phyloP scores from a whole-genome alignment of 2,888 invertebrate genomes.

The Troilus luridus region DNA sequence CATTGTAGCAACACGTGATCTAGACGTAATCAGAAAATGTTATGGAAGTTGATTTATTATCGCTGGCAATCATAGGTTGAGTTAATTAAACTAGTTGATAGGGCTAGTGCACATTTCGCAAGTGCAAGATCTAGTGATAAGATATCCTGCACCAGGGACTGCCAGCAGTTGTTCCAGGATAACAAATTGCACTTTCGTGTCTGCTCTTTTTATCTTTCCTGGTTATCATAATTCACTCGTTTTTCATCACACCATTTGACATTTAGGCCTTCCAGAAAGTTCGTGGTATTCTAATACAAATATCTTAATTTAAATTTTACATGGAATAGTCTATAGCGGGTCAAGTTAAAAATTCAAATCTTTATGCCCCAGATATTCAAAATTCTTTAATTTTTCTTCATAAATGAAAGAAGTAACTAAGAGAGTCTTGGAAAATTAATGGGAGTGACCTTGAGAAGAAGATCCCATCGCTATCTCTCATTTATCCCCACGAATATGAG shows the following conservation, averaged over 20 bases:
- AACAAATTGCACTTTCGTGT: conserved; percentile 34
- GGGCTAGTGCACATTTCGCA: conserved; percentile 7
- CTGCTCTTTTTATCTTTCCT: conserved; percentile 16
- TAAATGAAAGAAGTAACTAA: too few relatives aligned
- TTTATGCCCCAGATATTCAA: too few relatives aligned
- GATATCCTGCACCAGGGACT: background rate
- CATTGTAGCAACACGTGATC: background rate
- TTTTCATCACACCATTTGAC: background rate
- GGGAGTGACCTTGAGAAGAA: too few relatives aligned
- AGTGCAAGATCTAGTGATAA: background rate
- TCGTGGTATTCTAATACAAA: background rate
- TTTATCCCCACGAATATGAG: too few relatives aligned
- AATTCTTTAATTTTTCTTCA: too few relatives aligned
- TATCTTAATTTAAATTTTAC: background rate
- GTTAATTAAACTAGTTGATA: conserved; percentile 35
- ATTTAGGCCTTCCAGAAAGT: background rate
- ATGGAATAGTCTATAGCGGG: too few relatives aligned
- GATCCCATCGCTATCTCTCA: too few relatives aligned
- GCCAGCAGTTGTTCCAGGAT: background rate
- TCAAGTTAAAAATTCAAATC: too few relatives aligned
- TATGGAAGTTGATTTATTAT: background rate
- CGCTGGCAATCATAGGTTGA: background rate
- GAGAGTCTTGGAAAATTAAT: too few relatives aligned
- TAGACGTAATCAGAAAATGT: background rate
- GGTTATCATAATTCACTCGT: conserved; percentile 7